These are phyloP conservation scores for Danio choprae DNA, from an alignment of 2,797 vertebrate species.

Conservation along the genomic window DNA sequence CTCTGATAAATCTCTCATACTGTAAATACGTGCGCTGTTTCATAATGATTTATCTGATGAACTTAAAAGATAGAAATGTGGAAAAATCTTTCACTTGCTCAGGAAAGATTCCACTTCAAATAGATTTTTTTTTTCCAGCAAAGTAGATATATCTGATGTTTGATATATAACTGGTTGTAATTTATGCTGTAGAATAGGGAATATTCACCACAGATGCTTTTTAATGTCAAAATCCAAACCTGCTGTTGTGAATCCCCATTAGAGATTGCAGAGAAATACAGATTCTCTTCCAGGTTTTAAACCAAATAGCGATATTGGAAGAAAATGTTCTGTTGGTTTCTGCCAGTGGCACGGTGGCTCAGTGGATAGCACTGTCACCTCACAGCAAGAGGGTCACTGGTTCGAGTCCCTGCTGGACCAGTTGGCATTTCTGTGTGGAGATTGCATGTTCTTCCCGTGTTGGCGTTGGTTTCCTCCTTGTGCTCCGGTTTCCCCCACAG, in stretches of 20 bases:
- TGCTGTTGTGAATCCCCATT: neutral
- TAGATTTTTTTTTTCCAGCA: neutral
- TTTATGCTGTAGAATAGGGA: neutral
- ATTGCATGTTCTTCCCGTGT: too few species aligned
- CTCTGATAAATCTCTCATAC: neutral
- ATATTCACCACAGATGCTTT: neutral
- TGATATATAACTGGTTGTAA: neutral
- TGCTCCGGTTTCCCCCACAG: too few species aligned
- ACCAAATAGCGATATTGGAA: conserved; percentile 12
- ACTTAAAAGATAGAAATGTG: neutral
- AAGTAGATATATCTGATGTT: neutral
- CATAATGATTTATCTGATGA: conserved; percentile 1
- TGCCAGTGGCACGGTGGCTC: neutral
- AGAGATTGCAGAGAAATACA: conserved; percentile 4
- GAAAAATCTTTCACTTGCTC: neutral
- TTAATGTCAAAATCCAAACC: neutral
- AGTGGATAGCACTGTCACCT: too few species aligned
- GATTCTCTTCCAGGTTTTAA: conserved; percentile 18
- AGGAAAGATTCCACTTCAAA: neutral
- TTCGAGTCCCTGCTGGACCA: too few species aligned
- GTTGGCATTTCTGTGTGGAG: too few species aligned
- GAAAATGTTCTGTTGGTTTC: neutral
- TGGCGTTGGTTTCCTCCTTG: too few species aligned
- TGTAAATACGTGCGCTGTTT: neutral
- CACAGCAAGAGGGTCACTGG: too few species aligned